Percentiles rank a stretch among this genome's conserved stretches.
Evolutionary conservation across 2,797 vertebrate species (phyloP).

Genomic region (Hippopotamyrus pictus): DNA sequence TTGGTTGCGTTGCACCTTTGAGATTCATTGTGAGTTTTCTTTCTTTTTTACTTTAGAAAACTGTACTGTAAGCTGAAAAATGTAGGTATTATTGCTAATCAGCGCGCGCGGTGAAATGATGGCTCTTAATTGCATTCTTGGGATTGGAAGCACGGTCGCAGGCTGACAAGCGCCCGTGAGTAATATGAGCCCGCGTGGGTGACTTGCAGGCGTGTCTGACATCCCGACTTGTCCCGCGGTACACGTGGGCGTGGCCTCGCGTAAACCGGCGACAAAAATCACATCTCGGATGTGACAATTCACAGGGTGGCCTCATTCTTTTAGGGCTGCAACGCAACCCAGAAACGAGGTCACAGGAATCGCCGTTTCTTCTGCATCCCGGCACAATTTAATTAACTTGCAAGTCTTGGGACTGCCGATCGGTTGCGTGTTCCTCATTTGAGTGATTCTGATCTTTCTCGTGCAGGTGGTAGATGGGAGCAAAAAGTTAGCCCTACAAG

Average conservation of each 20-base stretch:
- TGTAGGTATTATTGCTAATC: neutral
- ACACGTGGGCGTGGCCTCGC: neutral
- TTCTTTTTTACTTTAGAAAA: neutral
- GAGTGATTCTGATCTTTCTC: neutral
- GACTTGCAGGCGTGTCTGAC: neutral
- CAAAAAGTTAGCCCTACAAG: neutral
- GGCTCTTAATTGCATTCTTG: neutral
- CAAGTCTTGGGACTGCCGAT: neutral
- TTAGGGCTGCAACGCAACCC: neutral
- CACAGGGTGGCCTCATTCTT: neutral
- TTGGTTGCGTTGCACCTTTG: neutral
- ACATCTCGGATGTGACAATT: neutral
- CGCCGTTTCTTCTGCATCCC: neutral
- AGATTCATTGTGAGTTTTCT: neutral
- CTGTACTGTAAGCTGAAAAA: neutral
- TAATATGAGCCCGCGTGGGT: neutral
- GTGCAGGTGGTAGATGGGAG: neutral
- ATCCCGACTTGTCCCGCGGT: neutral
- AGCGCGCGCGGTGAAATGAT: neutral
- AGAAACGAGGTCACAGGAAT: neutral
- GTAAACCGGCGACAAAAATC: neutral
- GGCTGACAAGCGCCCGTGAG: neutral
- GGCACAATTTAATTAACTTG: neutral
- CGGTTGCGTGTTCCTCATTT: neutral
- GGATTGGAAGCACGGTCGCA: neutral